Base-by-base conservation (phyloP, 2,797 vertebrate genomes). In the Semotilus atromaculatus region DNA sequence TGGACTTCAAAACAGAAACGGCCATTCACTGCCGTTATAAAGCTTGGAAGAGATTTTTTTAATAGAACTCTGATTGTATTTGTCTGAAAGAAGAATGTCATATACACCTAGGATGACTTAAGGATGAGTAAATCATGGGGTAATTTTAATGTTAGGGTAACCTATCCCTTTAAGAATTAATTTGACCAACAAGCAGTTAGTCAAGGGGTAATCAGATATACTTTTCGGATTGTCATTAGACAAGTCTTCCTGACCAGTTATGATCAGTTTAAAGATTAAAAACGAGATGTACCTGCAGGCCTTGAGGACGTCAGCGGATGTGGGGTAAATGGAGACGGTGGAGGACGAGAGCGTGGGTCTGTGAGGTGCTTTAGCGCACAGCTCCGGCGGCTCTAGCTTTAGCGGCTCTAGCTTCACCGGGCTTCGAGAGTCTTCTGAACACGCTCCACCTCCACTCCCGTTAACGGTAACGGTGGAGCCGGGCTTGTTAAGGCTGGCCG, bases 281-380 rank as follows among this genome's bases (percentile, higher is more conserved):
- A 23, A 11, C 9, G 0, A 55, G 9, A n/a, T 10, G 96, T 96
- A 99, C 98, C 98, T 97, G 97, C 98, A 99, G 87, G 97, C 98
- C 93, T 98, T 99, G 82, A 99, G 96, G 92, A 99, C 96, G 86
- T 99, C 98, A 83, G 96, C 93, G 92, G 98, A 99, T 93, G 97
- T 98, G 90, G 98, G 97, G 89, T 98, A 99, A 93, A 99, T 99
- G 91, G 98, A 99, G 86, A 99, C 94, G 1, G 97, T 98, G 88
- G 90, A 94, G 91, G 73, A 98, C 90, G 95, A 95, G 93, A 94
- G 95, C 90, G 73, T 53, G 87, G 88, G 96, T 72, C 71, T 83
- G 60, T 72, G 86, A 95, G 92, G 94, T 88, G 92, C 90, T 91
- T 91, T 94, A 60, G 93, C 89, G 43, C 88, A 80, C 21, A 94